Evolutionary conservation across 2,797 vertebrate species (phyloP).

Genomic region (Heterohyrax brucei): DNA sequence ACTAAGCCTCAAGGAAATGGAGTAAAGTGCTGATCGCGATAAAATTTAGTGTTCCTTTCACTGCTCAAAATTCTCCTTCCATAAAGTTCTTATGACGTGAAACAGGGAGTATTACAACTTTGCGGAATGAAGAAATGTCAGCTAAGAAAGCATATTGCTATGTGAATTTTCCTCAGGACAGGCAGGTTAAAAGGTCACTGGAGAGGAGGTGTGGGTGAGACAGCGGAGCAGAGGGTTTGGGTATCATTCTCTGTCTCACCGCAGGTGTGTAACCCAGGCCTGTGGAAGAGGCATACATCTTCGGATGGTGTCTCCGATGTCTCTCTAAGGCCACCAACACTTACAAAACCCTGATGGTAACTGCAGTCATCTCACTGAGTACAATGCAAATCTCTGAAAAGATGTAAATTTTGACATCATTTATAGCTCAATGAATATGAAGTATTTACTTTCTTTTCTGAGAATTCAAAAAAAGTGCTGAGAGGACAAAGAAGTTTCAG

Average conservation of each 20-base stretch:
- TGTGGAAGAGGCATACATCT: not conserved
- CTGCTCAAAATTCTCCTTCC: not conserved
- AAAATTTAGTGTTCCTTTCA: constrained; percentile 68
- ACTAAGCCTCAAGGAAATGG: constrained; percentile 60
- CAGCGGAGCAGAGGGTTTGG: not conserved
- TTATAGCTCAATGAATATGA: not conserved
- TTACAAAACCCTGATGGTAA: not conserved
- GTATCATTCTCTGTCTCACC: not conserved
- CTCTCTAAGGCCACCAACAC: not conserved
- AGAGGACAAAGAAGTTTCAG: not conserved
- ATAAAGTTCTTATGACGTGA: constrained; percentile 57
- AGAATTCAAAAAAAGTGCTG: not conserved
- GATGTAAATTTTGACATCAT: not conserved
- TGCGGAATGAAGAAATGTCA: constrained; percentile 58
- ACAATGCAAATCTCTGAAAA: not conserved
- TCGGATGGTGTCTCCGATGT: not conserved
- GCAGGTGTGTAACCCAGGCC: rapidly evolving
- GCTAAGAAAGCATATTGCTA: not conserved
- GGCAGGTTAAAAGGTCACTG: not conserved
- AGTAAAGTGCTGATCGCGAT: constrained; percentile 41
- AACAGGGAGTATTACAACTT: not conserved
- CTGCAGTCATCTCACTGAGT: not conserved
- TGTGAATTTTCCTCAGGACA: not conserved
- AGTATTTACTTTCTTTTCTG: not conserved
- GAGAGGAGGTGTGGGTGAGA: not conserved